phyloP scores from a whole-genome alignment of 2,797 vertebrate species.

The Valencia hispanica region DNA sequence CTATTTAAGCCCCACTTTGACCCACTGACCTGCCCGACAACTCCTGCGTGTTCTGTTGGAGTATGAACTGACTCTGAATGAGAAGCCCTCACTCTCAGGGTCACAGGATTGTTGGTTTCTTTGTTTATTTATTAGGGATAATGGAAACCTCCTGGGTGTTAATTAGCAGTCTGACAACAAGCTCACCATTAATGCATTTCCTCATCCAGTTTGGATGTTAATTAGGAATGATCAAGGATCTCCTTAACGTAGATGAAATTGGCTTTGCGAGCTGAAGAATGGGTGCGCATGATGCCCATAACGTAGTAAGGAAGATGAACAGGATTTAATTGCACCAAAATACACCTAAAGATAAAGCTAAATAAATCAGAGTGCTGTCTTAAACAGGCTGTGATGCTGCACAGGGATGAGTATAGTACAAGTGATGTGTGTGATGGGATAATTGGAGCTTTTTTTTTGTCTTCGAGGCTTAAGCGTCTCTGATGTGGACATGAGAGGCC shows the following conservation, averaged over 20 bases:
- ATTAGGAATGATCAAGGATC: constrained; percentile 66
- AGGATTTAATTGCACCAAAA: constrained; percentile 32
- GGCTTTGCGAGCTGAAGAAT: constrained; percentile 13
- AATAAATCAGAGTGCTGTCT: constrained; percentile 9
- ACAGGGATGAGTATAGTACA: constrained; percentile 18
- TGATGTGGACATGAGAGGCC: constrained; percentile 76
- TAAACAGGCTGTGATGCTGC: constrained; percentile 17
- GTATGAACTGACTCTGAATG: constrained; percentile 68
- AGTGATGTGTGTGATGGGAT: constrained; percentile 58
- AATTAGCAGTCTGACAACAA: constrained; percentile 88
- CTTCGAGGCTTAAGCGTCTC: constrained; percentile 67
- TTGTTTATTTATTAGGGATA: constrained; percentile 81
- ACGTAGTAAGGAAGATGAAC: constrained; percentile 11
- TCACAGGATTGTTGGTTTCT: constrained; percentile 78
- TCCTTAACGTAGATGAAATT: constrained; percentile 48
- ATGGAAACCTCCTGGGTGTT: constrained; percentile 86
- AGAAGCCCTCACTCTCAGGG: constrained; percentile 75
- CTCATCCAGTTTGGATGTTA: constrained; percentile 77
- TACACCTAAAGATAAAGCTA: constrained; percentile 14
- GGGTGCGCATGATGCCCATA: constrained; percentile 1
- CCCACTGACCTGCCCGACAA: neutral
- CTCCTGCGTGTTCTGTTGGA: neutral
- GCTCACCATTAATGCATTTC: constrained; percentile 83
- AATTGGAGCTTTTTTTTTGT: constrained; percentile 71
- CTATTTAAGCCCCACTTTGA: neutral